Evolutionary conservation across 2,797 vertebrate genomes (phyloP).

Genomic region (Vespertilio murinus): DNA sequence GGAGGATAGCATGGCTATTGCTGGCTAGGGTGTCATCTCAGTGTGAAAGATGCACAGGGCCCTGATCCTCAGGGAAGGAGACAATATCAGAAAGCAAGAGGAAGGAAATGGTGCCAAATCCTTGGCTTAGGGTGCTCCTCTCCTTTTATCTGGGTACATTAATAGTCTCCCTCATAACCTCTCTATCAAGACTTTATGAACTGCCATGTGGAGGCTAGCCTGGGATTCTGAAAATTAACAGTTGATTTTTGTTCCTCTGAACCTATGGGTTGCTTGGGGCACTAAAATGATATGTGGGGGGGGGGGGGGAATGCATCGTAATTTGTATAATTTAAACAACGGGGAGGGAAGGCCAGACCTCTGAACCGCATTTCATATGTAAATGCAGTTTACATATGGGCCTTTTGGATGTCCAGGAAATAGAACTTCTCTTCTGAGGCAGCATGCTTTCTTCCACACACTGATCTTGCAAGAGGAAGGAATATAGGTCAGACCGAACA

Average conservation of each 20-base stretch:
- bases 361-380: background rate
- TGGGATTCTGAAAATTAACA: background rate
- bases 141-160: background rate
- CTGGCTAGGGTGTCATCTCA: background rate
- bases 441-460: background rate
- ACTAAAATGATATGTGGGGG: slow-evolving; percentile 5
- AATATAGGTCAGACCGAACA: background rate
- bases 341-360: background rate
- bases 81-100: background rate
- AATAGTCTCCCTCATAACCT: background rate
- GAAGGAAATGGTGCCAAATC: too few species aligned
- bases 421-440: background rate
- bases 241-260: background rate
- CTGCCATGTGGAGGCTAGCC: background rate
- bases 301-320: background rate
- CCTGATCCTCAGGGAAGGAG: background rate
- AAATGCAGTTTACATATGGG: background rate
- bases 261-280: background rate
- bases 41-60: background rate
- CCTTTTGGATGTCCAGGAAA: background rate
- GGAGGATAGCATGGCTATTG: background rate
- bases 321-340: slow-evolving; percentile 11
- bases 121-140: background rate
- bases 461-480: background rate
- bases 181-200: background rate